Evolutionary conservation across 2,113 vertebrate genomes (phyloP), one percentile per base, ranked within the genome.

Genomic region (Takifugu bimaculatus): DNA sequence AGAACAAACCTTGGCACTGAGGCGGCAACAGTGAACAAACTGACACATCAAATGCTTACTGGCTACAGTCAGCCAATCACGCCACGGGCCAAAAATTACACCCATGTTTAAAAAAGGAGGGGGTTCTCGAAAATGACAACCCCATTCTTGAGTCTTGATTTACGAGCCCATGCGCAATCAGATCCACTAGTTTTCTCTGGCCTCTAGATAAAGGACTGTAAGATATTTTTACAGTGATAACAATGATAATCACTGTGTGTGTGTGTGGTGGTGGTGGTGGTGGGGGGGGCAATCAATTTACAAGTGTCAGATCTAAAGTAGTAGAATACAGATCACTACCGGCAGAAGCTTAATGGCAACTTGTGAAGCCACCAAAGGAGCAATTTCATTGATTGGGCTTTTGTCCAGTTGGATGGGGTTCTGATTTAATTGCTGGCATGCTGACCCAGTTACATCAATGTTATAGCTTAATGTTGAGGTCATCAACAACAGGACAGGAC

Each of bases 141-240:
- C 32, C 66, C 57, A 77, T 86, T 88, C 76, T 85, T 20, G 20
- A 20, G 50, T 74, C 64, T 57, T 82, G 77, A 87, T 81, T 89
- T 79, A 63, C 56, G 70, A 48, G 69, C 76, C 11, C 57, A 63
- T 62, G 77, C 74, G 75, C 76, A 85, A 83, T 87, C 76, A 84
- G 64, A 63, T 75, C 65, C 64, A 54, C 6, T 39, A 53, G 48
- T 50, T 54, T 50, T 57, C 56, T 57, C 56, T 53, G 20, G 20
- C 20, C 20, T 20, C 20, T 20, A 20, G 20, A 20, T 20, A 20
- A 20, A 28, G 63, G 64, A 74, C 80, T 79, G 74, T 80, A 80
- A 74, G 54, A 69, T 68, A 65, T 83, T 80, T 80, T 68, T 71
- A 62, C 44, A 49, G 27, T 5, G 54, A 76, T 59, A 65, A 50